Conservation (phyloP, 2,113 vertebrate genomes). For the Ptyas mucosa region DNA sequence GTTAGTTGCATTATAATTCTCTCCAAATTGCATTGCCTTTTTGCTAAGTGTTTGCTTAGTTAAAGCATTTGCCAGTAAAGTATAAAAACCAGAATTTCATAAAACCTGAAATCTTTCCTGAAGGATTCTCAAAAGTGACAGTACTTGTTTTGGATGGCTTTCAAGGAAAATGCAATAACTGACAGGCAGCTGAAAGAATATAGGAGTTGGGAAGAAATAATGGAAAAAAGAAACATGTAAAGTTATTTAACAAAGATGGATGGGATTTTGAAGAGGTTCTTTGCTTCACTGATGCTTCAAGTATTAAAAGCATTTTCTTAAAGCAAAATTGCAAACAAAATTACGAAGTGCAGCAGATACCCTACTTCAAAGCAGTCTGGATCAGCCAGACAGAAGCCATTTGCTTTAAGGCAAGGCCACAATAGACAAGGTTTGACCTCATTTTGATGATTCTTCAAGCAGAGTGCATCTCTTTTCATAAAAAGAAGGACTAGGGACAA, state of each 20-base stretch:
- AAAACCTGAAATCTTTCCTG: neutral
- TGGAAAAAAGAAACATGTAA: neutral
- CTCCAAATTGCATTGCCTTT: slow-evolving; percentile 40
- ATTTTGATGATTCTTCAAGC: neutral
- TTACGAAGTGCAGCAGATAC: neutral
- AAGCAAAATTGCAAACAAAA: neutral
- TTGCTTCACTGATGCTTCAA: neutral
- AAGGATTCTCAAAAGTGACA: neutral
- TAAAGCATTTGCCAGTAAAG: neutral
- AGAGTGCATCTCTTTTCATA: neutral
- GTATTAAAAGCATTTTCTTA: neutral
- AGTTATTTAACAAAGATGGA: neutral
- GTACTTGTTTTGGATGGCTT: neutral
- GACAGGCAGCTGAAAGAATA: neutral
- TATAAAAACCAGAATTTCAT: neutral
- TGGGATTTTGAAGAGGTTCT: neutral
- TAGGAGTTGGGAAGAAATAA: neutral
- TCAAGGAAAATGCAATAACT: neutral
- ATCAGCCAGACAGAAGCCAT: neutral
- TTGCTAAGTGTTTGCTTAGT: slow-evolving; percentile 16
- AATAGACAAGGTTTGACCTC: neutral
- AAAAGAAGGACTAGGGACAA: neutral
- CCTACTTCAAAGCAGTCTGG: neutral
- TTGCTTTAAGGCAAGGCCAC: neutral
- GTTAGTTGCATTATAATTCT: slow-evolving; percentile 47